phyloP scores from a whole-genome alignment of 2,888 invertebrate species.

The Plutella xylostella region DNA sequence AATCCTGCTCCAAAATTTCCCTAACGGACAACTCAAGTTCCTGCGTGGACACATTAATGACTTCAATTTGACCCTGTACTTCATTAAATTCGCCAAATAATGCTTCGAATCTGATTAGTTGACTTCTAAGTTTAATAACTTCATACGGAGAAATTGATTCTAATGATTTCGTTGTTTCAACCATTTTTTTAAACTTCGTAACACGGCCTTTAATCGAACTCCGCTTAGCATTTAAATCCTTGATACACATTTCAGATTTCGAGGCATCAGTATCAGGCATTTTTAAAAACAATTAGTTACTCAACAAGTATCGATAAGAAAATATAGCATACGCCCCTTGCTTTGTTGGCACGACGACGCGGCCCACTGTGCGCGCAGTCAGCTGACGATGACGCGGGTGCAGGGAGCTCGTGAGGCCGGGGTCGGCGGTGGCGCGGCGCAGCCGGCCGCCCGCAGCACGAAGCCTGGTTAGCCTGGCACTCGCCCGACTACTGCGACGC shows the following conservation, averaged over 20 bases:
- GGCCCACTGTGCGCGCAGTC: neutral
- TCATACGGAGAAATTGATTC: neutral
- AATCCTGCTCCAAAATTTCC: neutral
- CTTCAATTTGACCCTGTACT: neutral
- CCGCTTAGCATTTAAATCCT: neutral
- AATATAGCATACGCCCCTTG: neutral
- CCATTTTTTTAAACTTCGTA: neutral
- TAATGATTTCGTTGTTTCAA: neutral
- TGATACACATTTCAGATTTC: neutral
- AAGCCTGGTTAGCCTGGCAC: too few species aligned
- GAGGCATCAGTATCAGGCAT: neutral
- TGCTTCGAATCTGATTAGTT: neutral
- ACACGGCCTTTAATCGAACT: neutral
- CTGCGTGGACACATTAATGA: neutral
- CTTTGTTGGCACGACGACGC: neutral
- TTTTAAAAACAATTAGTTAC: neutral
- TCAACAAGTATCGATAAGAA: neutral
- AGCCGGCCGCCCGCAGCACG: too few species aligned
- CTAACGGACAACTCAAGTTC: neutral
- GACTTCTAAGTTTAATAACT: neutral
- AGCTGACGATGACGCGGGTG: neutral
- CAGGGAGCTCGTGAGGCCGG: neutral
- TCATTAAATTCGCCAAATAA: neutral
- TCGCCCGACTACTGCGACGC: too few species aligned
- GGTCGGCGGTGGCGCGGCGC: too few species aligned